phyloP scores from a whole-genome alignment of 2,888 invertebrate species.

The Melanotus villosus region DNA sequence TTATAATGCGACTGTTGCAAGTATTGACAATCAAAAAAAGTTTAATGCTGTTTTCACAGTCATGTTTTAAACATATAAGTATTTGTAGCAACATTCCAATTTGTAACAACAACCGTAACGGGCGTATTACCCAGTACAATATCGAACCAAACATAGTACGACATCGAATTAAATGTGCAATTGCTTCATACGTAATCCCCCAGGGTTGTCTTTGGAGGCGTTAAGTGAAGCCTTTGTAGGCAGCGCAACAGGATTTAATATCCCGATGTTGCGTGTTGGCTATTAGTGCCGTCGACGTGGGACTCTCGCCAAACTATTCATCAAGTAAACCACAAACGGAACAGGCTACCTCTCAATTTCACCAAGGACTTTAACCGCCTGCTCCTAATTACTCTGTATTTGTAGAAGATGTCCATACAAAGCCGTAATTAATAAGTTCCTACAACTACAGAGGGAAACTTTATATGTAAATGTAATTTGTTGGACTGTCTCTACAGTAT shows the following conservation, averaged over 20 bases:
- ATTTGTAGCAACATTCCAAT: no score
- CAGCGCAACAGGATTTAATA: conserved; percentile 44
- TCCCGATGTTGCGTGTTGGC: conserved; percentile 43
- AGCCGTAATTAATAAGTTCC: conserved; percentile 43
- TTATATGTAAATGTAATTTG: conserved; percentile 18
- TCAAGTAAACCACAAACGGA: conserved; percentile 45
- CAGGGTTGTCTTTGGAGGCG: conserved; percentile 36
- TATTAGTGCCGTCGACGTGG: conserved; percentile 38
- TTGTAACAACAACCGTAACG: no score
- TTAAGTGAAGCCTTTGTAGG: conserved; percentile 39
- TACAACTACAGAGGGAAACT: conserved; percentile 31
- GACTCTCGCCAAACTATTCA: conserved; percentile 44
- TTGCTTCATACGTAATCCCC: conserved; percentile 30
- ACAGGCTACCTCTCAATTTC: conserved; percentile 44
- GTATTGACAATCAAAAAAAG: no score
- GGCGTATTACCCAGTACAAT: no score
- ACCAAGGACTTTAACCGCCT: conserved; percentile 37
- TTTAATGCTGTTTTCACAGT: no score
- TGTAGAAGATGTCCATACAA: conserved; percentile 37
- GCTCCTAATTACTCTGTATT: conserved; percentile 43
- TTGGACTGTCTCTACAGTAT: no score
- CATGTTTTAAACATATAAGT: no score
- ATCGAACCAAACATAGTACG: no score
- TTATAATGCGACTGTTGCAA: no score
- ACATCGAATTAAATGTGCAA: conserved; percentile 17